A percentile compares a stretch with the other conserved stretches of the same genome.
These are phyloP conservation scores for Drosophila ambigua DNA, from an alignment of 1,140 invertebrate species.

Conservation along the genomic window DNA sequence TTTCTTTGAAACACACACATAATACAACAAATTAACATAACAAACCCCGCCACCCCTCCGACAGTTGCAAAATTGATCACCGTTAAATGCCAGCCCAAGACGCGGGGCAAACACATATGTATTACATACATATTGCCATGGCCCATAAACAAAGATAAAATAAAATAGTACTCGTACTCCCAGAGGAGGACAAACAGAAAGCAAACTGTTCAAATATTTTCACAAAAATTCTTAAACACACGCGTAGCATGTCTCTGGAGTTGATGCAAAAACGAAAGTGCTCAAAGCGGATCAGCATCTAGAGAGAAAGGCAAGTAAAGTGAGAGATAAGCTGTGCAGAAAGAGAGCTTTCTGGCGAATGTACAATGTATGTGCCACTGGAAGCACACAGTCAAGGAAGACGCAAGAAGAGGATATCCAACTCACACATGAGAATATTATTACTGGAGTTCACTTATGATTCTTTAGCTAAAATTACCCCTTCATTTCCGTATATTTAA, in stretches of 20 bases:
- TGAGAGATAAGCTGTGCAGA: conserved; percentile 1
- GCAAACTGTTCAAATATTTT: conserved; percentile 78
- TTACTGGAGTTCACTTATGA: neutral
- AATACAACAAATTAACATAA: conserved; percentile 44
- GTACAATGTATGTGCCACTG: conserved; percentile 27
- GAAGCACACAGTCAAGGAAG: conserved; percentile 33
- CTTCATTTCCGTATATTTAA: conserved; percentile 59
- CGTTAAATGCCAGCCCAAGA: conserved; percentile 27
- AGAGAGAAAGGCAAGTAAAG: conserved; percentile 60
- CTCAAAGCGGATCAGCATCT: conserved; percentile 43
- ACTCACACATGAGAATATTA: too few species aligned
- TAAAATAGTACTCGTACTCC: conserved; percentile 26
- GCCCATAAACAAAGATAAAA: conserved; percentile 27
- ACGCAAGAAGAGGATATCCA: too few species aligned
- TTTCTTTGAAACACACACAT: conserved; percentile 37
- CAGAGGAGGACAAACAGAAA: conserved; percentile 53
- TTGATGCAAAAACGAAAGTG: conserved; percentile 66
- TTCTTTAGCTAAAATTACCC: conserved; percentile 16
- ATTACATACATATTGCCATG: conserved; percentile 5
- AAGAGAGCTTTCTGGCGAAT: conserved; percentile 12
- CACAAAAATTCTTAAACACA: conserved; percentile 43
- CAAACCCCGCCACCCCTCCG: conserved; percentile 21
- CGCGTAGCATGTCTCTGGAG: conserved; percentile 44
- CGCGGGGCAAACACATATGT: neutral
- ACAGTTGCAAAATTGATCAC: conserved; percentile 39